Conservation (phyloP, 1,140 invertebrate genomes). For the Mercenaria mercenaria region DNA sequence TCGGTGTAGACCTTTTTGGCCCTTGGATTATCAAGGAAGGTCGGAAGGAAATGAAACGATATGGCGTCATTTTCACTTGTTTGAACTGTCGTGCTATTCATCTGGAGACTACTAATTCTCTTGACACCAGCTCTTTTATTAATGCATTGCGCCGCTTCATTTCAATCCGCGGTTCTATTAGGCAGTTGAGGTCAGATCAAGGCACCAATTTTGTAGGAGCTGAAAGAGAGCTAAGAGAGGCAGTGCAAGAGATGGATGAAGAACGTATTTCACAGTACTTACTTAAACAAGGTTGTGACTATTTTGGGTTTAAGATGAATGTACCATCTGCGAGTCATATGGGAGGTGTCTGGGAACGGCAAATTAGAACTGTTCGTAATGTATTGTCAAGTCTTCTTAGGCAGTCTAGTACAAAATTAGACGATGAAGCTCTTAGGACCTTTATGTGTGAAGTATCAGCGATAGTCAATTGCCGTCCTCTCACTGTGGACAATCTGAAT, state of each 20-base stretch:
- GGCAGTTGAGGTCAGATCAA: no score
- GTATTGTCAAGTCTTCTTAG: background rate
- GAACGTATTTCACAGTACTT: background rate
- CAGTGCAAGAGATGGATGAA: constrained; percentile 23
- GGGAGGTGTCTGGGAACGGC: constrained; percentile 85
- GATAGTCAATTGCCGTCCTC: constrained; percentile 29
- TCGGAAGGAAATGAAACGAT: constrained; percentile 64
- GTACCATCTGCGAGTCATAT: no score
- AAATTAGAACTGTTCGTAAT: constrained; percentile 68
- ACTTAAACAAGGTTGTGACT: constrained; percentile 67
- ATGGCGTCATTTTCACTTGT: constrained; percentile 71
- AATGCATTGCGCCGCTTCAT: constrained; percentile 67
- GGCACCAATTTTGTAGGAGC: constrained; percentile 76
- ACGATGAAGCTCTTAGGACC: constrained; percentile 30
- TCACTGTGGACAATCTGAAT: background rate
- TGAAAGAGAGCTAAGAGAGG: constrained; percentile 70
- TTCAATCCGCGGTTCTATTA: constrained; percentile 52
- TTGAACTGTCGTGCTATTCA: constrained; percentile 71
- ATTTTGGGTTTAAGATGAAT: constrained; percentile 77
- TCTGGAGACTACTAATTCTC: constrained; percentile 57
- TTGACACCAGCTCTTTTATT: constrained; percentile 65
- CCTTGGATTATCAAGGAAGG: constrained; percentile 68
- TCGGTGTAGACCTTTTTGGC: constrained; percentile 68
- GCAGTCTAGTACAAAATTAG: background rate
- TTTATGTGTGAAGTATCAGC: constrained; percentile 45